Percentiles rank a stretch among this genome's conserved stretches.
Evolutionary conservation across 2,888 invertebrate species (phyloP).

Genomic region (Leucophenga montana): DNA sequence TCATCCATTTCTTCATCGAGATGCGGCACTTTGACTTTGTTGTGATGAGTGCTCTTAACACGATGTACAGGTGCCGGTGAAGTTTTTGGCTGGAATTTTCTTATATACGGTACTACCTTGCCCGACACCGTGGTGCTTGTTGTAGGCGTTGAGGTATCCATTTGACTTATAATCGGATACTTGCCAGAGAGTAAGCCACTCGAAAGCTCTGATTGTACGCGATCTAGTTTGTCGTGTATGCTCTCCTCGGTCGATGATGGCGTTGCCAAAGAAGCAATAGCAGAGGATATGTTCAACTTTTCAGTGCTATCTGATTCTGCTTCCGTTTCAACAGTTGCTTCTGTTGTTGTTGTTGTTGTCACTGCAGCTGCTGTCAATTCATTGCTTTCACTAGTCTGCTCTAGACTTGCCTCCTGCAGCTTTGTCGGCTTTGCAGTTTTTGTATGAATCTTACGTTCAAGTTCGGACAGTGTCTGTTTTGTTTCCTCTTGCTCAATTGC

Average conservation of each 20-base stretch:
- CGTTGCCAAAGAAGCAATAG: conserved; percentile 28
- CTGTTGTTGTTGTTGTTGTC: conserved; percentile 37
- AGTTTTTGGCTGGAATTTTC: conserved; percentile 78
- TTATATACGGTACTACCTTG: conserved; percentile 77
- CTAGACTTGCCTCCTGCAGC: conserved; percentile 31
- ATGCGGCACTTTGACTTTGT: conserved; percentile 71
- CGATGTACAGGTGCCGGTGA: conserved; percentile 66
- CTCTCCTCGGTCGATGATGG: conserved; percentile 82
- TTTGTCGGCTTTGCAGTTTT: conserved; percentile 43
- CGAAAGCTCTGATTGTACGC: conserved; percentile 88
- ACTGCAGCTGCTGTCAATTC: conserved; percentile 64
- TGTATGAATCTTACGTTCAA: conserved; percentile 71
- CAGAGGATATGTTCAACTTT: conserved; percentile 18
- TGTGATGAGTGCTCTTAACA: conserved; percentile 67
- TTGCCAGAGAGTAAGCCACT: conserved; percentile 84
- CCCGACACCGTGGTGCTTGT: conserved; percentile 74
- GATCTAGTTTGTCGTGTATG: conserved; percentile 88
- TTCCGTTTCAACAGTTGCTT: conserved; percentile 20
- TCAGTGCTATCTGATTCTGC: conserved; percentile 22
- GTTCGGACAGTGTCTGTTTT: conserved; percentile 79
- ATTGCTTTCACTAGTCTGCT: conserved; percentile 56
- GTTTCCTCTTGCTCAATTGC: conserved; percentile 84
- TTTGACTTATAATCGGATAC: conserved; percentile 81
- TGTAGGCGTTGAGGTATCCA: conserved; percentile 71
- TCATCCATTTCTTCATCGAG: conserved; percentile 76